Base-by-base conservation (phyloP, 30 jellyfish, hydroid and myxozoan genomes). In the Morbakka virulenta region DNA sequence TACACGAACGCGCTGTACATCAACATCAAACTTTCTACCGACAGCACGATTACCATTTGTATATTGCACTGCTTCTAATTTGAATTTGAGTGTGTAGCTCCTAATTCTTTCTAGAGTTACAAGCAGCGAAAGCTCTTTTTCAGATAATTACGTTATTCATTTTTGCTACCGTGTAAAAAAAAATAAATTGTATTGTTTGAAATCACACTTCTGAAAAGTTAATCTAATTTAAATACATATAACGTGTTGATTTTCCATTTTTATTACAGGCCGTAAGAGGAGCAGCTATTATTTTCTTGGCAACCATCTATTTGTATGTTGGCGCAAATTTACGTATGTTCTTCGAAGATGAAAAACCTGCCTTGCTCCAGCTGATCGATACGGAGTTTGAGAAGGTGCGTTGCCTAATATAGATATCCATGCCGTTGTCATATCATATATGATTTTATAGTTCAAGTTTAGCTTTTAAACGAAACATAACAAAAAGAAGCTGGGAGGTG, bases 271-370 rank as follows among this genome's bases (percentile, higher is more conserved):
- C 84, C 34, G 73, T 89, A 21, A 84, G 97, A 17, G 64, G 73
- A 36, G 85, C 95, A 22, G 96, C 96, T 24, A 86, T 84, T 0
- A 86, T 72, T 72, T 80, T 91, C 69, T 77, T 84, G 27, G 93
- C 87, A 24, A 79, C 95, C 6, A 50, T 91, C 64, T 87, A 71
- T 80, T 47, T 86, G 35, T 91, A 72, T 71, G 94, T 86, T 62
- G 98, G 98, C 26, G 75, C 96, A 17, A 77, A 69, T 50, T 67
- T 91, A 29, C 81, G 96, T 23, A 73, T 86, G 35, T 75, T 91
- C 22, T 80, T 91, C 30, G 95, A 91, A 79, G 98, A 80, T 47
- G 95, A 84, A 50, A 91, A 91, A 61, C 87, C 98, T 1, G 96
- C 96, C 1, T 33, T 84, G 72, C 66, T 91, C 66, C 86, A 80